Conservation (phyloP, 2,888 invertebrate species). For the Piscicola geometra region DNA sequence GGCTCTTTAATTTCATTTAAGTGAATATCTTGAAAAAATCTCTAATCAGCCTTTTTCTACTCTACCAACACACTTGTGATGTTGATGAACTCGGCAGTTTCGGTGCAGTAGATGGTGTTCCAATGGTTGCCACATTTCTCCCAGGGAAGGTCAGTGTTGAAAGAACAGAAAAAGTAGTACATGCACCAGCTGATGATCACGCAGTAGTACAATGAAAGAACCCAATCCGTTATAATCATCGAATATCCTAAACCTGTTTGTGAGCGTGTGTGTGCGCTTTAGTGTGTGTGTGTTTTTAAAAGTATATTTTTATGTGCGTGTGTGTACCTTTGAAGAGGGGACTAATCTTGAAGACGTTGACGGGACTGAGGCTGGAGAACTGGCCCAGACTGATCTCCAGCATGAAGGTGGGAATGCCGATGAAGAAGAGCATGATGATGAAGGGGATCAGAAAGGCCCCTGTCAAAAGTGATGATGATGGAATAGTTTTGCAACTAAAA, state of each 20-base stretch:
- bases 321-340: constrained; percentile 51
- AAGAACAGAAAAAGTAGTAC: constrained; percentile 53
- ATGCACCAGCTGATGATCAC: constrained; percentile 54
- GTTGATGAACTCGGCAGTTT: constrained; percentile 28
- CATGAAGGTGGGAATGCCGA: constrained; percentile 50
- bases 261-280: no score
- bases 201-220: constrained; percentile 55
- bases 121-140: constrained; percentile 48
- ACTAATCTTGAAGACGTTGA: constrained; percentile 48
- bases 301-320: neutral
- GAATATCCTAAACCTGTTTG: constrained; percentile 53
- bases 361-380: constrained; percentile 46
- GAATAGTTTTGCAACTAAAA: no score
- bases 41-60: no score
- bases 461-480: no score
- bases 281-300: no score
- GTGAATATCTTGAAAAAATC: no score
- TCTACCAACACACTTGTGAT: constrained; percentile 29
- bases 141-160: constrained; percentile 53
- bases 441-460: constrained; percentile 40
- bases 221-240: constrained; percentile 52
- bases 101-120: constrained; percentile 39
- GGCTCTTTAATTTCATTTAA: no score
- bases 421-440: constrained; percentile 40
- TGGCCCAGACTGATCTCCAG: constrained; percentile 42